Base-by-base conservation (phyloP, 1,140 invertebrate species). In the Drosophila navojoa region DNA sequence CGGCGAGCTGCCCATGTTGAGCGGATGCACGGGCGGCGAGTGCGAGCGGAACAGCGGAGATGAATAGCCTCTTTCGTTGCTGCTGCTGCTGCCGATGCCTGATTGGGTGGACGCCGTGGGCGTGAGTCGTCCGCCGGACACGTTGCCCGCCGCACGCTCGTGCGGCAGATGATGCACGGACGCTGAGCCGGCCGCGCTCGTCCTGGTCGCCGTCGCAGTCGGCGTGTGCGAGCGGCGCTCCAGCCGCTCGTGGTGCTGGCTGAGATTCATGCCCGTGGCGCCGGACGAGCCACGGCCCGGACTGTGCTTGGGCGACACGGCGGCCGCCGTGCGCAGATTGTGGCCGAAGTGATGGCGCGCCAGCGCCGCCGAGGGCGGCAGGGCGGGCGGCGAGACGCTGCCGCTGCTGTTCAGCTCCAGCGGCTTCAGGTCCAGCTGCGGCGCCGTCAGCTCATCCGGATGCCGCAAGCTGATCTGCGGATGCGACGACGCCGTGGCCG, bases 41-140 rank as follows among this genome's bases (percentile, higher is more conserved):
- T 91, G 91, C 4, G 79, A 70, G 42, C 89, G 91, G 54, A 90
- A 91, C 47, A 92, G 77, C 32, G 91, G 91, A 10, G 91, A 91
- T 72, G 90, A 90, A 73, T 81, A 91, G 85, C 80, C 90, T 91
- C 90, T 90, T 63, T 91, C 90, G 60, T 81, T 89, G 76, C 76
- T 73, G 54, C 86, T 55, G 19, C 19, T 22, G 35, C 62, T 71
- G 40, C 64, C 60, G 6, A 61, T 42, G 9, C 61, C 60, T 4
- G 73, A n/a, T 1, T 79, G 47, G 2, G 50, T 50, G 11, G 85
- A 68, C 6, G 29, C 15, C 5, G 74, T 71, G 1, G 86, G 81
- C 10, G 81, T 79, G 7, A 87, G 58, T 16, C 81, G 61, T 6
- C 81, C 81, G 7, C 47, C 6, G n/a, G 52, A 9, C 38, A 47